Evolutionary conservation across 2,113 vertebrate genomes (phyloP).

Genomic region (Corythornis madagascariensis): DNA sequence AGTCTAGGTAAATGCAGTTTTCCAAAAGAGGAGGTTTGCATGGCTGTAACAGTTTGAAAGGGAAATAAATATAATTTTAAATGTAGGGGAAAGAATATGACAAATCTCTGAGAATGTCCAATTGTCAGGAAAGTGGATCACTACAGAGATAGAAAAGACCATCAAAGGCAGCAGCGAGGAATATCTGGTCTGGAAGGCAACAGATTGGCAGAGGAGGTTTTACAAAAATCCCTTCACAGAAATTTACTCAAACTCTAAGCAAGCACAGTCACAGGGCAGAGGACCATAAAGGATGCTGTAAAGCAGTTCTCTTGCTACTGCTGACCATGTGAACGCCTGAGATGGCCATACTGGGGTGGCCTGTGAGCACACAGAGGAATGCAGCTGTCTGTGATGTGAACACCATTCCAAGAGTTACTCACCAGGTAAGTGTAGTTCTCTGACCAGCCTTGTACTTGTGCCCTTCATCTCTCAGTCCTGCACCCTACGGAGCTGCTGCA

Average conservation of each 20-base stretch:
- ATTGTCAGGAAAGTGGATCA: neutral
- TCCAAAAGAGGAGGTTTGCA: neutral
- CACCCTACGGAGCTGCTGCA: neutral
- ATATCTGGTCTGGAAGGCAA: neutral
- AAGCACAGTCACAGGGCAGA: neutral
- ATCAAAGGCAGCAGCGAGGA: neutral
- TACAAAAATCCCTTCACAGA: neutral
- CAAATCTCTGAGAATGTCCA: neutral
- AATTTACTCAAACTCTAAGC: neutral
- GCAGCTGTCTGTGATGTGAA: neutral
- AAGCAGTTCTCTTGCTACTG: neutral
- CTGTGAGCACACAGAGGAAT: neutral
- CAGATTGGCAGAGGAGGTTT: neutral
- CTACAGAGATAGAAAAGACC: neutral
- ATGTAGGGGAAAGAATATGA: neutral
- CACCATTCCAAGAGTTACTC: neutral
- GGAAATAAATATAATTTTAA: neutral
- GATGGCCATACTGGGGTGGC: neutral
- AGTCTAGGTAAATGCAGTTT: neutral
- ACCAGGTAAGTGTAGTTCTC: neutral
- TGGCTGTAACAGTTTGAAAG: neutral
- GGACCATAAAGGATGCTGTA: neutral
- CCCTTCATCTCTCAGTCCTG: neutral
- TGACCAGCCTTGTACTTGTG: fast-evolving
- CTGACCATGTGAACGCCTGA: neutral